These are phyloP conservation scores for Balaenoptera acutorostrata DNA, from an alignment of 2,113 vertebrate genomes.

Conservation along the genomic window DNA sequence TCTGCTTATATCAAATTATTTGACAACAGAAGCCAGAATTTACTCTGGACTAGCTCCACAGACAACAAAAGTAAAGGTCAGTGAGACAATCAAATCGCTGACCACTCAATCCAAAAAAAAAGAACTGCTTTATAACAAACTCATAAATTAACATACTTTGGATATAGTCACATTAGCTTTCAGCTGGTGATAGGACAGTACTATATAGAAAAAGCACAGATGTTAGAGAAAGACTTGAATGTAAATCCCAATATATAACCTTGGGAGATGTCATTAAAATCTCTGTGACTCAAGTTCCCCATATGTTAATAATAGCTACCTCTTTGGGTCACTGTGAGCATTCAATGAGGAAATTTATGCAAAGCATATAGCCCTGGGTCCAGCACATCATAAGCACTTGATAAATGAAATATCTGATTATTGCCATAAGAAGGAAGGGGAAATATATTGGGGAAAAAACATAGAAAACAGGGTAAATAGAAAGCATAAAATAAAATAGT, in stretches of 20 bases:
- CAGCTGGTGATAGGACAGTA: neutral
- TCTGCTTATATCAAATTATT: neutral
- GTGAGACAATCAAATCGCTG: neutral
- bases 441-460: neutral
- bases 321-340: neutral
- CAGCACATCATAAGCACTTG: neutral
- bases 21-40: neutral
- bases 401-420: neutral
- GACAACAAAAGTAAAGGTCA: neutral
- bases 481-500: neutral
- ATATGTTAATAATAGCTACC: neutral
- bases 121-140: neutral
- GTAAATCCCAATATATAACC: neutral
- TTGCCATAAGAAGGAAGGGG: neutral
- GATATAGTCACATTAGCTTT: neutral
- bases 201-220: neutral
- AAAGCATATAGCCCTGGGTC: neutral
- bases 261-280: neutral
- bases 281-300: neutral
- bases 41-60: neutral
- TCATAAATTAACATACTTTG: neutral
- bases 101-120: neutral
- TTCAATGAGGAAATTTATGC: neutral
- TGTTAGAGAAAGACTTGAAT: neutral
- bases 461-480: neutral